Percentiles rank a stretch among this genome's conserved stretches.
Conservation (phyloP, 2,113 vertebrate genomes). For the Capreolus pygargus region DNA sequence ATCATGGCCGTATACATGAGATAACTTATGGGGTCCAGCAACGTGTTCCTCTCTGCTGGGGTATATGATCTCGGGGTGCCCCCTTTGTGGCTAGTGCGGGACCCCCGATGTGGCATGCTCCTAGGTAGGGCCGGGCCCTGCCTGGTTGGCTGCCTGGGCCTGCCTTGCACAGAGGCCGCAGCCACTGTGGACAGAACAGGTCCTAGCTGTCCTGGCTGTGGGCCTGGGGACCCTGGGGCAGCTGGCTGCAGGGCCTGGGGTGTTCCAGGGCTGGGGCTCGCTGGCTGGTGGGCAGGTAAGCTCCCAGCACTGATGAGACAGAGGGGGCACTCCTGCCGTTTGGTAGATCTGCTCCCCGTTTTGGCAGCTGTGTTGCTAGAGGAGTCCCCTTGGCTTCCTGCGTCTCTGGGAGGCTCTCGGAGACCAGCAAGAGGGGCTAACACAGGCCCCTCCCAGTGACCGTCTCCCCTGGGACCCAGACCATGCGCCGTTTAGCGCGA, state of each 20-base stretch:
- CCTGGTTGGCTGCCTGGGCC: rapidly evolving
- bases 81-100: background rate
- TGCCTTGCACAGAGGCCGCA: background rate
- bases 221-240: background rate
- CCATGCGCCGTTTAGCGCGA: rapidly evolving
- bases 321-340: background rate
- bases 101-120: background rate
- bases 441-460: background rate
- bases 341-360: background rate
- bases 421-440: background rate
- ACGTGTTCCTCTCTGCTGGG: background rate
- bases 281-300: background rate
- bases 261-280: background rate
- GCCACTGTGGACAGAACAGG: background rate
- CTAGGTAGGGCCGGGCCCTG: background rate
- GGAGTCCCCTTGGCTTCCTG: background rate
- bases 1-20: background rate
- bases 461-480: background rate
- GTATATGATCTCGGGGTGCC: background rate
- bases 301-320: background rate
- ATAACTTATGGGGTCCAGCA: background rate
- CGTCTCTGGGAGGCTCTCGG: background rate
- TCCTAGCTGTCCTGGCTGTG: background rate
- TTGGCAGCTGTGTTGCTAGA: background rate
- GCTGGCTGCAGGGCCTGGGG: background rate